Conservation (phyloP, 2,888 invertebrate species). For the Bellardia pandia region DNA sequence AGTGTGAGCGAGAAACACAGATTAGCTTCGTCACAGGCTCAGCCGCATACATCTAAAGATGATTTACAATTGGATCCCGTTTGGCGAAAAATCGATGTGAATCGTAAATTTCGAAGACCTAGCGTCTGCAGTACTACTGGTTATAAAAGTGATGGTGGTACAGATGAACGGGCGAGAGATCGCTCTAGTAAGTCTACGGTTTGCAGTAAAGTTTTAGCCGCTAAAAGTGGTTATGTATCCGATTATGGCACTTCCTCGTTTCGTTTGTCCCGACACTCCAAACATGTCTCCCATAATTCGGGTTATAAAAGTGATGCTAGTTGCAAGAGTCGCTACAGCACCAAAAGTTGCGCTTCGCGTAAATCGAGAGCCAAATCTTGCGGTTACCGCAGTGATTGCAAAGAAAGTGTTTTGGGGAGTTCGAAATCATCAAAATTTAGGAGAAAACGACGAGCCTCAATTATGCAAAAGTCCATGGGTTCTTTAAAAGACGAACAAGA, state of each 20-base stretch:
- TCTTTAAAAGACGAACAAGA: conserved; percentile 85
- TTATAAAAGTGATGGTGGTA: conserved; percentile 86
- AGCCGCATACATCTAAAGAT: conserved; percentile 83
- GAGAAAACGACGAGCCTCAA: conserved; percentile 79
- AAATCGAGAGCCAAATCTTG: conserved; percentile 85
- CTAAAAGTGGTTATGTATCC: conserved; percentile 86
- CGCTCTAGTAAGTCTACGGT: conserved; percentile 81
- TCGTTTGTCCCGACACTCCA: conserved; percentile 73
- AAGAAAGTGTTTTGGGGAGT: conserved; percentile 79
- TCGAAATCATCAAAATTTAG: conserved; percentile 81
- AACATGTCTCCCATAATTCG: conserved; percentile 82
- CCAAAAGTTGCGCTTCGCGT: conserved; percentile 86
- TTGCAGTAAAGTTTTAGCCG: conserved; percentile 83
- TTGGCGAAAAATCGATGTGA: conserved; percentile 88
- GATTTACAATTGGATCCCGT: conserved; percentile 87
- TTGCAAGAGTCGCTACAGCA: conserved; percentile 86
- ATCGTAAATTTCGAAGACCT: conserved; percentile 86
- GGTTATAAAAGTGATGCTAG: conserved; percentile 87
- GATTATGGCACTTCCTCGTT: conserved; percentile 85
- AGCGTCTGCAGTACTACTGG: conserved; percentile 85
- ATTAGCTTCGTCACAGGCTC: conserved; percentile 5
- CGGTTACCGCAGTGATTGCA: conserved; percentile 81
- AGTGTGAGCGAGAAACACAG: conserved; percentile 70
- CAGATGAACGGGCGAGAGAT: conserved; percentile 63
- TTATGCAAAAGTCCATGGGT: conserved; percentile 84